Conservation (phyloP, 2,888 invertebrate genomes). For the Psylliodes chrysocephalus region DNA sequence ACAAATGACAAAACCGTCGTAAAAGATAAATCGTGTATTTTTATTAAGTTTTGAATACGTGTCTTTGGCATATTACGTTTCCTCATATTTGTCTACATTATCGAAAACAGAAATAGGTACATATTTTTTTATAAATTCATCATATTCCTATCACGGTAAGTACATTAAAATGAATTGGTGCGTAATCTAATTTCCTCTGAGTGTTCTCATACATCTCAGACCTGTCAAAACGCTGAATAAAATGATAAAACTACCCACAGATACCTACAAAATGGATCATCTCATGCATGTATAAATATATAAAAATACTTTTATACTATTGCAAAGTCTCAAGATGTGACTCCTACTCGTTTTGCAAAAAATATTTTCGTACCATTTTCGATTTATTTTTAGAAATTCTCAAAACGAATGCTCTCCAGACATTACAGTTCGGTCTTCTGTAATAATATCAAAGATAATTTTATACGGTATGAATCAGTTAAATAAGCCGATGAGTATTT, state of each 20-base stretch:
- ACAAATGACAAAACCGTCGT: no score
- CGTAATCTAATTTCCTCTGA: no score
- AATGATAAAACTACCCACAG: not conserved
- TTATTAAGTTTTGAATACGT: no score
- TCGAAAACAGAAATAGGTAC: no score
- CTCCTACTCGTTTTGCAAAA: slow-evolving; percentile 43
- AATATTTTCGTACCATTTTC: slow-evolving; percentile 41
- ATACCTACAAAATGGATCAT: not conserved
- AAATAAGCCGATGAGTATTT: not conserved
- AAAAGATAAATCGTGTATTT: no score
- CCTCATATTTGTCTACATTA: no score
- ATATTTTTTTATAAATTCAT: no score
- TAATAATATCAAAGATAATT: slow-evolving; percentile 18
- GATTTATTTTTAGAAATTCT: slow-evolving; percentile 39
- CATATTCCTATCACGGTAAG: no score
- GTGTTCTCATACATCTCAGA: no score
- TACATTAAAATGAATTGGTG: no score
- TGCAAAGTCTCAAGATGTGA: slow-evolving; percentile 28
- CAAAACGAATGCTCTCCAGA: slow-evolving; percentile 18
- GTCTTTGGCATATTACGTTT: no score
- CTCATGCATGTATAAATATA: slow-evolving; percentile 21
- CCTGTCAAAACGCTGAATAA: not conserved
- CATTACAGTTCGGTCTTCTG: slow-evolving; percentile 5
- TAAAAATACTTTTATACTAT: slow-evolving; percentile 20
- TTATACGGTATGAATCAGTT: slow-evolving; percentile 18